Base-by-base conservation (phyloP, 2,888 invertebrate genomes). In the Euproctis similis region DNA sequence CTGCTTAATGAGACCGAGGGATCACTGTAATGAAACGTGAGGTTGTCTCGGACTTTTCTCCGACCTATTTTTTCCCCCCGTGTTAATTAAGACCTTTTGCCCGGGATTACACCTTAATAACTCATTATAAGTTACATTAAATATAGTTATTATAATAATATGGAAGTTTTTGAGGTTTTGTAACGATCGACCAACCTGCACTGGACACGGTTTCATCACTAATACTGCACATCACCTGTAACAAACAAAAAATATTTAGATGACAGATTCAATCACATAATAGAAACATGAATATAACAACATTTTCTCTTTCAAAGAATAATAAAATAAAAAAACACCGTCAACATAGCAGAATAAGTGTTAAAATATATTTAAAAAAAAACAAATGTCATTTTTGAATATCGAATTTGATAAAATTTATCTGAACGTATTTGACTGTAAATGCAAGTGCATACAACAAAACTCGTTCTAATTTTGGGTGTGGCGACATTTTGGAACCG, bases 1-100 rank as follows among this genome's bases (percentile, higher is more conserved):
- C 74, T 60, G 54, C 65, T 76, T 77, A 78, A 77, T 77, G 74
- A 80, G 66, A 58, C 60, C 56, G 42, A 50, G 70, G 74, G 74
- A 71, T 73, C 69, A 68, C 59, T 45, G 66, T 76, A 76, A 78
- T 72, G 70, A 71, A 72, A 66, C 63, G 55, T 60, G 62, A 68
- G 66, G 62, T n/a, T 61, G 58, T 62, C 60, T 62, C 40, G 55
- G 58, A 65, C 58, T 71, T 73, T 67, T 65, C 53, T 59, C n/a
- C 56, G 54, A 62, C 66, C 61, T 67, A 55, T 59, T 62, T 64
- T 53, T n/a, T n/a, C n/a, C n/a, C n/a, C 53, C 44, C 49, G 40
- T 39, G 53, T 71, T 72, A 74, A 74, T 75, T 67, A 74, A 73
- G 69, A 65, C 61, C 60, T 62, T 65, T 47, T n/a, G n/a, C n/a